A percentile compares a stretch with the other conserved stretches of the same genome.
Conservation (phyloP, 2,888 invertebrate species). For the Sicus ferrugineus region DNA sequence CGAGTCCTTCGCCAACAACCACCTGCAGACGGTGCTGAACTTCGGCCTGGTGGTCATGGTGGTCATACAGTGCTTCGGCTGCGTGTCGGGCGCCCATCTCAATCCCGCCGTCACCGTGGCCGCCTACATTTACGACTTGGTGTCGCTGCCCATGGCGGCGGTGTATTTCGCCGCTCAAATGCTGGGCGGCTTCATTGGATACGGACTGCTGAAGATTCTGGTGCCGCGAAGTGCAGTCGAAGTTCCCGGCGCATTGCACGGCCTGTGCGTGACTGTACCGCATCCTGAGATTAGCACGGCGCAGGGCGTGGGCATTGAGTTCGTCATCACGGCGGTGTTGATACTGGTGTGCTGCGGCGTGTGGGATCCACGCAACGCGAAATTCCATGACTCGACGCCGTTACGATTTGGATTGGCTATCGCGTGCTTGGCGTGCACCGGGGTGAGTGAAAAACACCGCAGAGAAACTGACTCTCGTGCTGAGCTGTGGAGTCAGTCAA, state of each 20-base stretch:
- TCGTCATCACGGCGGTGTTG: slow-evolving; percentile 71
- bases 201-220: slow-evolving; percentile 72
- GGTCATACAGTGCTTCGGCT: slow-evolving; percentile 77
- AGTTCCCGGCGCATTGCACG: slow-evolving; percentile 53
- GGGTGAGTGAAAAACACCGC: slow-evolving; percentile 65
- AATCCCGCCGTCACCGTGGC: slow-evolving; percentile 80
- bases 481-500: not conserved
- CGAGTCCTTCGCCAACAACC: slow-evolving; percentile 54
- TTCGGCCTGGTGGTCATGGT: slow-evolving; percentile 77
- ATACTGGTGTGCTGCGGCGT: slow-evolving; percentile 74
- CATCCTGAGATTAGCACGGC: slow-evolving; percentile 64
- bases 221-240: slow-evolving; percentile 61
- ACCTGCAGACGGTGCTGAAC: slow-evolving; percentile 58
- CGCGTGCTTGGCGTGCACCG: slow-evolving; percentile 71
- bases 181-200: slow-evolving; percentile 74
- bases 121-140: slow-evolving; percentile 65
- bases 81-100: slow-evolving; percentile 79
- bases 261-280: slow-evolving; percentile 72
- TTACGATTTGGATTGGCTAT: slow-evolving; percentile 76
- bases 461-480: not conserved
- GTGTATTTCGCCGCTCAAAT: slow-evolving; percentile 73
- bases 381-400: slow-evolving; percentile 71
- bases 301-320: slow-evolving; percentile 72
- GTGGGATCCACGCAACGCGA: slow-evolving; percentile 76
- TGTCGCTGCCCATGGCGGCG: slow-evolving; percentile 65